phyloP scores from a whole-genome alignment of 2,113 vertebrate genomes.

The Scytalopus superciliaris region DNA sequence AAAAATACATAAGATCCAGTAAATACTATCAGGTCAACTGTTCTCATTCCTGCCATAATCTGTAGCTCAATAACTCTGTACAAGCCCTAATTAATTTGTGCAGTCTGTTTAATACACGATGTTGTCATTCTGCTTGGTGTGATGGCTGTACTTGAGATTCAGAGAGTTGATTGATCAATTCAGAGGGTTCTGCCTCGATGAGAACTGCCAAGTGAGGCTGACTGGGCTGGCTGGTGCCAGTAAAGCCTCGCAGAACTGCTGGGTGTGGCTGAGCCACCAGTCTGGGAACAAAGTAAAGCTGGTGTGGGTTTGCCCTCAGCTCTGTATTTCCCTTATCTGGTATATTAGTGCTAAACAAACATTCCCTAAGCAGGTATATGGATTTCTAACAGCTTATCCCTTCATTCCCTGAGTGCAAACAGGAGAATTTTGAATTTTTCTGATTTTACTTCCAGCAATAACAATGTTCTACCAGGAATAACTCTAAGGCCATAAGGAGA shows the following conservation, averaged over 20 bases:
- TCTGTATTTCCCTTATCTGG: not conserved
- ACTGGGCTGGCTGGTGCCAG: not conserved
- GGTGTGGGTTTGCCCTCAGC: not conserved
- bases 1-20: not conserved
- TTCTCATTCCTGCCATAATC: not conserved
- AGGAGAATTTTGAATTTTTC: no score
- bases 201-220: not conserved
- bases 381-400: not conserved
- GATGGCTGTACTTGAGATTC: not conserved
- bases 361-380: not conserved
- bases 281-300: not conserved
- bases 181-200: rapidly evolving
- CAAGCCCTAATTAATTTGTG: not conserved
- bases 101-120: not conserved
- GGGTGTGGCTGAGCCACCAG: not conserved
- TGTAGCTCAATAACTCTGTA: not conserved
- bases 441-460: not conserved
- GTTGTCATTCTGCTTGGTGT: not conserved
- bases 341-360: not conserved
- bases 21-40: not conserved
- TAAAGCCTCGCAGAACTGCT: no score
- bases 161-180: not conserved
- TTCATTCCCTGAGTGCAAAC: not conserved
- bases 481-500: not conserved
- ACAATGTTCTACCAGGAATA: not conserved